These are phyloP conservation scores for Gopherus flavomarginatus DNA, from an alignment of 2,113 vertebrate genomes.

Conservation along the genomic window DNA sequence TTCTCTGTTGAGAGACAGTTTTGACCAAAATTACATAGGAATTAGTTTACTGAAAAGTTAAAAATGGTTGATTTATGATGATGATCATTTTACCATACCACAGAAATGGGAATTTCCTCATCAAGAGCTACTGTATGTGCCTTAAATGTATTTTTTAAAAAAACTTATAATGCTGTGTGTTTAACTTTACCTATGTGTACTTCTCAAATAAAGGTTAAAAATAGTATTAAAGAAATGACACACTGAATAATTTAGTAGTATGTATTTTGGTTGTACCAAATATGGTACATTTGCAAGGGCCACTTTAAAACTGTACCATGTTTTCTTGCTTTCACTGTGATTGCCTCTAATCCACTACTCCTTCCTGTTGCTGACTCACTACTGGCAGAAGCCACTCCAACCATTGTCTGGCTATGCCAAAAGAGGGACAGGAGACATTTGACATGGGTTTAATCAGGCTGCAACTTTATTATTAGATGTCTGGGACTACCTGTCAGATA, in stretches of 20 bases:
- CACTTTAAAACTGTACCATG: background rate
- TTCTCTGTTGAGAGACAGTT: slow-evolving; percentile 36
- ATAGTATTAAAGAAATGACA: background rate
- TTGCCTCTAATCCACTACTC: background rate
- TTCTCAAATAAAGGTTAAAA: background rate
- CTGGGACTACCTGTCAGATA: no score
- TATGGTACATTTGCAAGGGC: background rate
- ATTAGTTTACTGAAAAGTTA: slow-evolving; percentile 61
- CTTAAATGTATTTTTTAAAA: background rate
- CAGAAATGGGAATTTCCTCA: slow-evolving; percentile 58
- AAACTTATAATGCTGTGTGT: background rate
- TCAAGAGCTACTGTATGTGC: background rate
- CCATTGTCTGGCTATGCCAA: background rate
- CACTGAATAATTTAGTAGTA: background rate
- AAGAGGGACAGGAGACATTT: no score
- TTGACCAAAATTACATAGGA: slow-evolving; percentile 13
- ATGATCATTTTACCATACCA: slow-evolving; percentile 46
- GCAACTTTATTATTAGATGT: no score
- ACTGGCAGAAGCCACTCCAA: background rate
- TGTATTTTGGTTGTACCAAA: background rate
- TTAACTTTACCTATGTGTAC: background rate
- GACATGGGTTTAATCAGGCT: no score
- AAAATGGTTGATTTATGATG: slow-evolving; percentile 56
- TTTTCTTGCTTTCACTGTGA: background rate
- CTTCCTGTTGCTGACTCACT: background rate